Conservation (phyloP, 2,888 invertebrate species). For the Sinopyrophorus schimmeli region DNA sequence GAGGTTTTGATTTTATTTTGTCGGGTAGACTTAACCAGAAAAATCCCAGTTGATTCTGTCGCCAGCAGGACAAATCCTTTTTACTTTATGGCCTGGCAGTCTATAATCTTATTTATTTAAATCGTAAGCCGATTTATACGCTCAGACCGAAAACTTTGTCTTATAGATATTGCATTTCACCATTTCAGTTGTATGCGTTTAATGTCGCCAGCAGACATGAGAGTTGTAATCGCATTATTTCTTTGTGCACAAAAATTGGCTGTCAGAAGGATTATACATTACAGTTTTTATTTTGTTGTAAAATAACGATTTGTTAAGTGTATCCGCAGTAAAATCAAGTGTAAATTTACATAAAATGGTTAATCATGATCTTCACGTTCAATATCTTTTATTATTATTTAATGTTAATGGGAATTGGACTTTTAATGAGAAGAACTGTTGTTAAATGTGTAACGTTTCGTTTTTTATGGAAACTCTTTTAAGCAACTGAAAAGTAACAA, state of each 20-base stretch:
- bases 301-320: no score
- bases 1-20: conserved; percentile 17
- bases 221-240: conserved; percentile 19
- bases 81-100: conserved; percentile 26
- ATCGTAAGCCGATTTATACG: conserved; percentile 32
- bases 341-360: no score
- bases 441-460: no score
- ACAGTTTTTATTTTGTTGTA: no score
- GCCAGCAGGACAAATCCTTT: conserved; percentile 26
- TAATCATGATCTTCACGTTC: no score
- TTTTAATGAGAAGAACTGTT: no score
- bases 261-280: no score
- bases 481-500: no score
- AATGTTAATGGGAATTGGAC: no score
- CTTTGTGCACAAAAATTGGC: conserved; percentile 12
- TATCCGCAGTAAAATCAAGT: no score
- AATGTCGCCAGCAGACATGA: conserved; percentile 15
- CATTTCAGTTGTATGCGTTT: conserved; percentile 20
- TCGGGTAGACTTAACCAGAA: conserved; percentile 17
- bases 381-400: no score
- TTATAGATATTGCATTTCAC: conserved; percentile 28
- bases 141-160: conserved; percentile 25
- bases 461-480: no score
- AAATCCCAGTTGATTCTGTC: conserved; percentile 25
- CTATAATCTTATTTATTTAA: conserved; percentile 31